Conservation (phyloP, 2,797 vertebrate species). For the Microctenopoma stevenorrisi region DNA sequence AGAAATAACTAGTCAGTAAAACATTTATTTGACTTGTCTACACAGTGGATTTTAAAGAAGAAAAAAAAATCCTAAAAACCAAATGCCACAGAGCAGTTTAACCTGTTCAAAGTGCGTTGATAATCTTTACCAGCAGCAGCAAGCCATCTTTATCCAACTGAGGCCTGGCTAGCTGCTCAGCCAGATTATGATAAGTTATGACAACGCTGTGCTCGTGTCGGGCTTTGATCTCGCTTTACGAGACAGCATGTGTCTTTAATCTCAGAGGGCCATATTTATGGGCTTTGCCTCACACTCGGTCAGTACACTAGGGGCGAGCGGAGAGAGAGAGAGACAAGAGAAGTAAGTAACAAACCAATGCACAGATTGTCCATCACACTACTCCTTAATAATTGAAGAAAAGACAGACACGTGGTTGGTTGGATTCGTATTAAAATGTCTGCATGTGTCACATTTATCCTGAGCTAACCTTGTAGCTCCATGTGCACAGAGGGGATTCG, state of each 20-base stretch:
- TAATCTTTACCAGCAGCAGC: slow-evolving; percentile 46
- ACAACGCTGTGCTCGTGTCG: slow-evolving; percentile 44
- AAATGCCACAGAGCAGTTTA: slow-evolving; percentile 39
- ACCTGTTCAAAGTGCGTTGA: slow-evolving; percentile 30
- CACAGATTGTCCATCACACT: no score
- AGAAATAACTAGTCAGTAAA: background rate
- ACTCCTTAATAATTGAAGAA: background rate
- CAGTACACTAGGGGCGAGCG: background rate
- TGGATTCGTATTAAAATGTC: background rate
- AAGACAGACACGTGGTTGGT: background rate
- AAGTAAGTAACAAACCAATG: background rate
- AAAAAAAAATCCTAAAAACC: slow-evolving; percentile 3
- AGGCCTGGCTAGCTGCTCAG: slow-evolving; percentile 35
- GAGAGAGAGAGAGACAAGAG: background rate
- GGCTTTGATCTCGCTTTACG: slow-evolving; percentile 67
- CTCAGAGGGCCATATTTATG: slow-evolving; percentile 51
- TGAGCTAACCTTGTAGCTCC: slow-evolving; percentile 30
- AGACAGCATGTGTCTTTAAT: slow-evolving; percentile 63
- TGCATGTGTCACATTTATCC: slow-evolving; percentile 12
- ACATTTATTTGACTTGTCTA: background rate
- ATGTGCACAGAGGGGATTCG: slow-evolving; percentile 23
- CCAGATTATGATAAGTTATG: slow-evolving; percentile 60
- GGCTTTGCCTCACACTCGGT: slow-evolving; percentile 28
- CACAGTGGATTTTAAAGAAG: slow-evolving; percentile 3
- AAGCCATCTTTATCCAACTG: slow-evolving; percentile 38